These are phyloP conservation scores for Falco naumanni DNA, from an alignment of 2,797 vertebrate species.

Conservation along the genomic window DNA sequence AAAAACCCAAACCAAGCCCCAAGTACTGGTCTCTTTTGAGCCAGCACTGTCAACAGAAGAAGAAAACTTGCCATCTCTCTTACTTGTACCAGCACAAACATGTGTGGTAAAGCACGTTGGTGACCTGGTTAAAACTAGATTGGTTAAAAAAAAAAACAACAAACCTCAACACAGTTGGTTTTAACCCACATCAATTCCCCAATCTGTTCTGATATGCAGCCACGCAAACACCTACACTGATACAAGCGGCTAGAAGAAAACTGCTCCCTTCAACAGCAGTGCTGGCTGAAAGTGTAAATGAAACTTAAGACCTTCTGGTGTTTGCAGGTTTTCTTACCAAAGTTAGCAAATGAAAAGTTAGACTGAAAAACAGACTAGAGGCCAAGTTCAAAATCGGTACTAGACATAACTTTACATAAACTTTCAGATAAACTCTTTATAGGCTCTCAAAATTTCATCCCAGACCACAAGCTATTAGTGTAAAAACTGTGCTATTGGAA, in stretches of 20 bases:
- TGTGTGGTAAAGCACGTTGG: background rate
- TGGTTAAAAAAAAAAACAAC: background rate
- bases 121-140: constrained; percentile 4
- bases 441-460: background rate
- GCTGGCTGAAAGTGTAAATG: constrained; percentile 7
- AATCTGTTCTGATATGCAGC: constrained; percentile 40
- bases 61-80: background rate
- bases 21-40: background rate
- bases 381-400: background rate
- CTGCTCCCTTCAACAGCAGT: constrained; percentile 25
- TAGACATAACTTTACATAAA: background rate
- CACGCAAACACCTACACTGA: constrained; percentile 53
- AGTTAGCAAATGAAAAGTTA: constrained; percentile 41
- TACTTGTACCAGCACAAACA: background rate
- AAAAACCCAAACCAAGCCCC: background rate
- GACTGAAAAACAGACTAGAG: constrained; percentile 21
- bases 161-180: background rate
- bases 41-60: background rate
- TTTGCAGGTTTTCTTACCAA: constrained; percentile 25
- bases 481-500: background rate
- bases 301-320: constrained; percentile 40
- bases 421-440: background rate
- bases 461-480: background rate
- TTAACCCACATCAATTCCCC: constrained; percentile 14
- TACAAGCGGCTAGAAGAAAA: background rate